Conservation (phyloP, 2,888 invertebrate genomes). For the Eristalis arbustorum region DNA sequence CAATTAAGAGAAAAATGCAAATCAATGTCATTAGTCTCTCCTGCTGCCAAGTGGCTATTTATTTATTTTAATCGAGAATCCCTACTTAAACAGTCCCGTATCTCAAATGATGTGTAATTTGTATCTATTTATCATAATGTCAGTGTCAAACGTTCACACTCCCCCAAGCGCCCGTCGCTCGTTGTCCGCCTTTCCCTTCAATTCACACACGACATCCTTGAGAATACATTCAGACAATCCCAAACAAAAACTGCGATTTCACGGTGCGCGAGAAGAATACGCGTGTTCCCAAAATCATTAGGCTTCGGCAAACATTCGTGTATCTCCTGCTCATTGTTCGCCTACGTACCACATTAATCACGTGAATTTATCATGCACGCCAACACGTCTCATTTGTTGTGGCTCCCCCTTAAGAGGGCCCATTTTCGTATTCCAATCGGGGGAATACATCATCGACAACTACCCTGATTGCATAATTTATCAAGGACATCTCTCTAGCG, state of each 20-base stretch:
- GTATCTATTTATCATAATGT: conserved; percentile 6
- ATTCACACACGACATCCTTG: conserved; percentile 1
- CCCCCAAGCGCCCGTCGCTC: background rate
- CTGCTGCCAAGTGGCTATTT: background rate
- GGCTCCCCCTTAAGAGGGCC: background rate
- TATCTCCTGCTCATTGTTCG: background rate
- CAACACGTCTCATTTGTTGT: conserved; percentile 42
- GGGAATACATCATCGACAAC: conserved; percentile 34
- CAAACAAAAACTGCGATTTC: background rate
- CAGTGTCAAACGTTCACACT: conserved; percentile 13
- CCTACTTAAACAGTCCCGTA: background rate
- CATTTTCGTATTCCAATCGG: background rate
- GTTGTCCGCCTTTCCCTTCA: background rate
- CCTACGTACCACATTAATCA: conserved; percentile 53
- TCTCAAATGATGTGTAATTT: background rate
- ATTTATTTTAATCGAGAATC: background rate
- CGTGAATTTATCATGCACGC: conserved; percentile 47
- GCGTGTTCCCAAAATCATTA: background rate
- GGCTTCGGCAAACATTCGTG: background rate
- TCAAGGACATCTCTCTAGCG: conserved; percentile 32
- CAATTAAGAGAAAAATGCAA: no score
- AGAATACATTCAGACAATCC: background rate
- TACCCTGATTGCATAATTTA: conserved; percentile 36
- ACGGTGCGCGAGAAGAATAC: background rate
- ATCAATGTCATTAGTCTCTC: no score